Percentiles rank a stretch among this genome's conserved stretches.
Evolutionary conservation across 2,797 vertebrate species (phyloP).

Genomic region (Monodelphis domestica): DNA sequence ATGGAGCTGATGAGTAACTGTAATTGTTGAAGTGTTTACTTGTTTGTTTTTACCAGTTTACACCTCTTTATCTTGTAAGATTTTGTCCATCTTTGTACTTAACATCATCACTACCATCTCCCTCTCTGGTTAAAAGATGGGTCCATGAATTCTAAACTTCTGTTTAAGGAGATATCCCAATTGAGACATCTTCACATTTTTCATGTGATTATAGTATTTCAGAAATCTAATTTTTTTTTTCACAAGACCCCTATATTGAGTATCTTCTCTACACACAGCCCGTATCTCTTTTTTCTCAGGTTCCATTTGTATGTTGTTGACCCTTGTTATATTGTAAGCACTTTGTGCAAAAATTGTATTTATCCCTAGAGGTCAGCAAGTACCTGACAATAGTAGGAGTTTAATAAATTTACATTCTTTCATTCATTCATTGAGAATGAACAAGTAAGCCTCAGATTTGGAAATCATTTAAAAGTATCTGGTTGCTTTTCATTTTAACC

Average conservation of each 20-base stretch:
- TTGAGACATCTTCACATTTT: background rate
- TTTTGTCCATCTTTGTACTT: background rate
- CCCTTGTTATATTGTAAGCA: background rate
- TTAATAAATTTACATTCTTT: background rate
- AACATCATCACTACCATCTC: background rate
- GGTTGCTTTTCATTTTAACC: no score
- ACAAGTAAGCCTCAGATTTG: no score
- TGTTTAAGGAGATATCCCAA: background rate
- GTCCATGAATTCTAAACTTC: background rate
- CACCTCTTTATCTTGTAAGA: background rate
- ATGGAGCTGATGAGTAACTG: background rate
- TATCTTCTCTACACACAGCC: background rate
- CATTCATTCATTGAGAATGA: background rate
- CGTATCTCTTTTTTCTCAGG: background rate
- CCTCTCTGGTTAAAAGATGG: background rate
- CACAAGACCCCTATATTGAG: background rate
- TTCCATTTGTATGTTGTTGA: background rate
- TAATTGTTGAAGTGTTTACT: background rate
- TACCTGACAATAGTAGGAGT: background rate
- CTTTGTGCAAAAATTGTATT: background rate
- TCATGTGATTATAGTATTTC: background rate
- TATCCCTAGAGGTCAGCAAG: background rate
- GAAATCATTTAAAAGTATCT: no score
- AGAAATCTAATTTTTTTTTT: background rate
- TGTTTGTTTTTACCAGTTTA: background rate